These are phyloP conservation scores for Eucera pruinosa DNA, from an alignment of 2,888 invertebrate genomes.

Conservation along the genomic window DNA sequence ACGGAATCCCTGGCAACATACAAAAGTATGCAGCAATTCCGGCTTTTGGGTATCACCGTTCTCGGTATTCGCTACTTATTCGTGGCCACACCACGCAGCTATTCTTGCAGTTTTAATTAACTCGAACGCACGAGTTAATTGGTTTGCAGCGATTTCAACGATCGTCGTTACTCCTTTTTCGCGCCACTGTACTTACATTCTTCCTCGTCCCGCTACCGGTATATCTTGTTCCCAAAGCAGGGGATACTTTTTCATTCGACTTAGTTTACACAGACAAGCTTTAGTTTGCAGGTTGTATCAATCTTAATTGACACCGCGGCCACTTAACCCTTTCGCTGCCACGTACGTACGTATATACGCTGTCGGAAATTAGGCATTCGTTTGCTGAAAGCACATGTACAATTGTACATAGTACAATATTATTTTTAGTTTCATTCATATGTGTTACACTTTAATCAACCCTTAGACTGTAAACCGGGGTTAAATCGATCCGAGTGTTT, in stretches of 20 bases:
- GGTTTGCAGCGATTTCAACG: slow-evolving; percentile 24
- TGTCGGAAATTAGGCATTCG: no score
- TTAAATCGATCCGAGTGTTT: no score
- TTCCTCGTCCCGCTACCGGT: not conserved
- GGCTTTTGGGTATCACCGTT: slow-evolving; percentile 14
- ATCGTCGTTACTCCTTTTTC: slow-evolving; percentile 31
- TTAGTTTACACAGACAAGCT: not conserved
- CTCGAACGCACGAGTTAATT: not conserved
- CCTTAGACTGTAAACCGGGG: no score
- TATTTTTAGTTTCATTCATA: no score
- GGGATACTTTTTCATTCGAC: not conserved
- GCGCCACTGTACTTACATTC: slow-evolving; percentile 17
- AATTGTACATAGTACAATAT: no score
- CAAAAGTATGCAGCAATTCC: slow-evolving; percentile 8
- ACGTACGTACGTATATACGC: no score
- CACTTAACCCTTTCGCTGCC: slow-evolving; percentile 3
- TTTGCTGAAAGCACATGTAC: no score
- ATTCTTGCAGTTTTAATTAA: slow-evolving; percentile 44
- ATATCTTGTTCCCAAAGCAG: slow-evolving; percentile 16
- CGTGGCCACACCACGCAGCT: not conserved
- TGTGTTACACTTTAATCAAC: no score
- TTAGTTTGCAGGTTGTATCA: not conserved
- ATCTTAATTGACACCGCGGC: slow-evolving; percentile 27
- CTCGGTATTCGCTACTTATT: not conserved
- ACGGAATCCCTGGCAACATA: slow-evolving; percentile 18